Conservation (phyloP, 2,888 invertebrate species). For the Euplagia quadripunctaria region DNA sequence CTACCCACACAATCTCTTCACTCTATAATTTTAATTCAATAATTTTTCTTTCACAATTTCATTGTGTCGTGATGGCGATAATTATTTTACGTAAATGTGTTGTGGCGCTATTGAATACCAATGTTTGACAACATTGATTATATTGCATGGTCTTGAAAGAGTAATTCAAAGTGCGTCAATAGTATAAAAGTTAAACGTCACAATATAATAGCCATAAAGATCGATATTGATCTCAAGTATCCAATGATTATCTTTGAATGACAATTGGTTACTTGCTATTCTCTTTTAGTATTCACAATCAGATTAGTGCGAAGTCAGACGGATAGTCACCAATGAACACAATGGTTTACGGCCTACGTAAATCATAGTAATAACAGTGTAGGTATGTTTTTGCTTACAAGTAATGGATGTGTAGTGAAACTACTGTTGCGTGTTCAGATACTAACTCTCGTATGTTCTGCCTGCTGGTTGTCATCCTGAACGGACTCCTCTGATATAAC, state of each 20-base stretch:
- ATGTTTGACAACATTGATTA: constrained; percentile 1
- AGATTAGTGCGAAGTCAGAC: constrained; percentile 59
- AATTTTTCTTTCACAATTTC: constrained; percentile 41
- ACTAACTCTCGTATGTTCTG: too few species aligned
- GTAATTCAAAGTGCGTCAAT: constrained; percentile 33
- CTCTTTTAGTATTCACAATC: constrained; percentile 63
- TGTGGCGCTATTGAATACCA: constrained; percentile 16
- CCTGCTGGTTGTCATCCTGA: too few species aligned
- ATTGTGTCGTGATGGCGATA: constrained; percentile 42
- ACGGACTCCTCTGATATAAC: too few species aligned
- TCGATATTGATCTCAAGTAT: constrained; percentile 77
- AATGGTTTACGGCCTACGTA: constrained; percentile 36
- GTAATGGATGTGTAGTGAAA: constrained; percentile 27
- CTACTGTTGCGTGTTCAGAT: too few species aligned
- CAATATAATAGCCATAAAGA: constrained; percentile 67
- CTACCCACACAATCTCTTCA: constrained; percentile 33
- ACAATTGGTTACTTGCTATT: constrained; percentile 72
- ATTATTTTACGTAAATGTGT: constrained; percentile 31
- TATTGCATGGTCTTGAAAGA: neutral
- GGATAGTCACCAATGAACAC: constrained; percentile 30
- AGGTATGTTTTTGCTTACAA: constrained; percentile 22
- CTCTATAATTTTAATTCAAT: constrained; percentile 51
- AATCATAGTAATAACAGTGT: constrained; percentile 22
- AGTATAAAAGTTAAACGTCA: constrained; percentile 64
- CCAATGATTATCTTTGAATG: constrained; percentile 70